A percentile compares a stretch with the other conserved stretches of the same genome.
These are phyloP conservation scores for Nymphicus hollandicus DNA, from an alignment of 2,113 vertebrate species.

Conservation along the genomic window DNA sequence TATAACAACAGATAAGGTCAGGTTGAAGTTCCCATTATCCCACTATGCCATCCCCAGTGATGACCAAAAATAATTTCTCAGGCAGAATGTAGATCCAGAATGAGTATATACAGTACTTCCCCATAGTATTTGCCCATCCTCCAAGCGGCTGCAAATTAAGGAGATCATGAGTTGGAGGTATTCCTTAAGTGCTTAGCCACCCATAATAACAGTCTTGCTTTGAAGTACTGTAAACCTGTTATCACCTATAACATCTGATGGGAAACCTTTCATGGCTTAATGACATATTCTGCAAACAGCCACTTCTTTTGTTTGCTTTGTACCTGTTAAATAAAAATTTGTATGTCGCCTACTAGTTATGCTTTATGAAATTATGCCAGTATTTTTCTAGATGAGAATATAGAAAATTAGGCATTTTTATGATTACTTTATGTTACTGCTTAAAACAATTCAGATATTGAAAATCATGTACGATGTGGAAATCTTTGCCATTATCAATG, in stretches of 20 bases:
- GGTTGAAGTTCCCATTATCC: accelerated
- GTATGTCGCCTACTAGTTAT: not conserved
- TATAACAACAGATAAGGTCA: not conserved
- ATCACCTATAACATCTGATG: not conserved
- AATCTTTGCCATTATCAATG: not conserved
- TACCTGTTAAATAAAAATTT: not conserved
- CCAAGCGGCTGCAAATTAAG: not conserved
- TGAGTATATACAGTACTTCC: not conserved
- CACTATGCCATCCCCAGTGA: not conserved
- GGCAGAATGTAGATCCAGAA: not conserved
- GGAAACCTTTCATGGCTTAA: not conserved
- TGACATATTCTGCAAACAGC: not conserved
- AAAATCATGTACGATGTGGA: accelerated
- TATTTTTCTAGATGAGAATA: not conserved
- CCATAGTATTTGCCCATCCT: not conserved
- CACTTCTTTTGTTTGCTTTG: not conserved
- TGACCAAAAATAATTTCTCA: not conserved
- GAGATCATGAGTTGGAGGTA: not conserved
- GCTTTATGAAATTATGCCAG: not conserved
- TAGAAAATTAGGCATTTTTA: not conserved
- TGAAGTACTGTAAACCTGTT: not conserved
- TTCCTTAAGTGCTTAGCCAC: not conserved
- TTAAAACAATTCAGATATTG: not conserved
- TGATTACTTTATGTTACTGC: not conserved
- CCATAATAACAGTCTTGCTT: not conserved